Base-by-base conservation (phyloP, 2,797 vertebrate species). In the Micromesistius poutassou region DNA sequence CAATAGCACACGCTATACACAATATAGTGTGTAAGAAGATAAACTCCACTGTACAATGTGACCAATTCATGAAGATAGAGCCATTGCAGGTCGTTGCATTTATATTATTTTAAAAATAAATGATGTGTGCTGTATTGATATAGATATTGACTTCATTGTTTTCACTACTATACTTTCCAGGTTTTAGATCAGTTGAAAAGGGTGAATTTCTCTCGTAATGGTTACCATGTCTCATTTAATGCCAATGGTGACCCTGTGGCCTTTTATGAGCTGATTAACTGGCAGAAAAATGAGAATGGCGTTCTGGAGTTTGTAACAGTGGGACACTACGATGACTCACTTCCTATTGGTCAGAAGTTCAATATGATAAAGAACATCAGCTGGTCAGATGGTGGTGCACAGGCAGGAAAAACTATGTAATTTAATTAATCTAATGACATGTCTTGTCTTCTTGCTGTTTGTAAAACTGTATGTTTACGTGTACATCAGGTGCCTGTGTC, bases 1-100 rank as follows among this genome's bases (percentile, higher is more conserved):
- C 93, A n/a, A 82, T 93, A 80, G 93, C 91, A 25, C 83, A 93
- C 79, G 89, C 92, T 30, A 80, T 94, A 73, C 90, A 94, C 40
- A 79, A 74, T 73, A 31, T 85, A 8, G 33, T 89, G 31, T 93
- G 92, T 78, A 76, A 83, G 22, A 22, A 85, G 31, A 81, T 6
- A 4, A 83, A 84, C 72, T 35, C 25, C 25, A 78, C 76, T 28
- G 28, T 71, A 30, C 71, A 82, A 0, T 93, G 91, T 78, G 82
- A 91, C 36, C 87, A 80, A 80, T 46, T 76, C 33, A 76, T 73
- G 1, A 74, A 35, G 22, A 74, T 92, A 72, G 73, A 90, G 50
- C 75, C 89, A 28, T 30, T 80, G 76, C 77, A 92, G 91, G 93
- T 93, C 9, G 4, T 66, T 66, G 25, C 1, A 62, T 12, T 2